Evolutionary conservation across 2,113 vertebrate genomes (phyloP).

Genomic region (Quiscalus mexicanus): DNA sequence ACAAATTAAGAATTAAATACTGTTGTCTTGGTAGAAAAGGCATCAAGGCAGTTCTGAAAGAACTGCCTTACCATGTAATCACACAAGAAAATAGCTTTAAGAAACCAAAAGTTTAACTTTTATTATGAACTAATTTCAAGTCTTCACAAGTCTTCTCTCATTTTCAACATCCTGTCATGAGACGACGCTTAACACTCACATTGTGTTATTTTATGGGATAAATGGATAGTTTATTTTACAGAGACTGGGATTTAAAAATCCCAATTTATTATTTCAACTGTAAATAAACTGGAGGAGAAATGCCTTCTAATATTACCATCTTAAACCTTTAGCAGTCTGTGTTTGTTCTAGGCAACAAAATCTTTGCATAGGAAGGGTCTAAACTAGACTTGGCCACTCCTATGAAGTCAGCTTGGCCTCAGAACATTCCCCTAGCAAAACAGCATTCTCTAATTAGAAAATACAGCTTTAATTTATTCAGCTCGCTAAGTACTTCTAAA

Average conservation of each 20-base stretch:
- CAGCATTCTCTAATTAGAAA: background rate
- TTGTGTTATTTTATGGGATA: background rate
- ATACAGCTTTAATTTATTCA: background rate
- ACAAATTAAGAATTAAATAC: background rate
- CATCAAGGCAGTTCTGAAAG: background rate
- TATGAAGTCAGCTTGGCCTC: background rate
- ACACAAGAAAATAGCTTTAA: background rate
- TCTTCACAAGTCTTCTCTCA: background rate
- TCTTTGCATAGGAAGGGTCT: background rate
- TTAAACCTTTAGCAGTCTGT: background rate
- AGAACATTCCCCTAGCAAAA: background rate
- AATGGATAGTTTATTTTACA: background rate
- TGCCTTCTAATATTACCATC: background rate
- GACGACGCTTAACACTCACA: background rate
- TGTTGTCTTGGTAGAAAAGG: background rate
- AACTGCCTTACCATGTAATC: background rate
- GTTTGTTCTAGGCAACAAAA: background rate
- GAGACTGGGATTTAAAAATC: background rate
- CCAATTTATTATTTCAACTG: background rate
- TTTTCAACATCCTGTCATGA: background rate
- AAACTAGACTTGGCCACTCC: background rate
- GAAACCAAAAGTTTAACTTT: background rate
- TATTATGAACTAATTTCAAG: background rate
- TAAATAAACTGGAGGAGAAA: constrained; percentile 27
- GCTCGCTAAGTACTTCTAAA: background rate